Conservation (phyloP, 1,140 invertebrate species). For the Propsilocerus akamusi region DNA sequence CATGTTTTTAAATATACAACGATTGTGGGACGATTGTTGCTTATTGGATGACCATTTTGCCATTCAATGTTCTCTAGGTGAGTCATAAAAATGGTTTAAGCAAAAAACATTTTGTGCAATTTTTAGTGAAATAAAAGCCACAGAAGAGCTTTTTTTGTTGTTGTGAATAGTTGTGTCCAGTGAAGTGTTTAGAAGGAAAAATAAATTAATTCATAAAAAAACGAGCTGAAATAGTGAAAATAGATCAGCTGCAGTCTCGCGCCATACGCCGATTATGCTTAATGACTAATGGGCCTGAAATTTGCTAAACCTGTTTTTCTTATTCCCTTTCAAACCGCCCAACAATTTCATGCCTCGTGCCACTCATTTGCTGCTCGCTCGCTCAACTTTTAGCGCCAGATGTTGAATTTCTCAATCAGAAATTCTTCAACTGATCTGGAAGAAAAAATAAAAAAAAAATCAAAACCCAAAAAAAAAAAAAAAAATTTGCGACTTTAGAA, state of each 20-base stretch:
- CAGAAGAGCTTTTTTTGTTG: too few relatives aligned
- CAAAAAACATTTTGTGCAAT: background rate
- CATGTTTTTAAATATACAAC: background rate
- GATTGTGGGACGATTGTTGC: background rate
- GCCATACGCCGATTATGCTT: background rate
- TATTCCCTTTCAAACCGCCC: background rate
- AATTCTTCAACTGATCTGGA: background rate
- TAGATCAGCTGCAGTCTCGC: background rate
- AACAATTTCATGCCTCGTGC: too few relatives aligned
- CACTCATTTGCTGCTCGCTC: too few relatives aligned
- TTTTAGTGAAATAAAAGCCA: background rate
- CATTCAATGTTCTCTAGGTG: too few relatives aligned
- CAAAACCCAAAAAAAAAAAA: too few relatives aligned
- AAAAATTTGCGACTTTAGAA: background rate
- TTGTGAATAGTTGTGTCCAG: too few relatives aligned
- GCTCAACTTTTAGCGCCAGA: background rate
- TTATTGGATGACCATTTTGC: too few relatives aligned
- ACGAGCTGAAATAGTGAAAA: background rate
- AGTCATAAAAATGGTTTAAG: background rate
- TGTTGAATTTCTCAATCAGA: background rate
- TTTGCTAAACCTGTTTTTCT: constrained; percentile 1
- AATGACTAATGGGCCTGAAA: constrained; percentile 2
- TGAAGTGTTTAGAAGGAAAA: background rate
- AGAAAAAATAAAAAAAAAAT: background rate
- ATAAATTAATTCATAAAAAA: background rate